These are phyloP conservation scores for Eupithecia subfuscata DNA, from an alignment of 2,888 invertebrate species.

Conservation along the genomic window DNA sequence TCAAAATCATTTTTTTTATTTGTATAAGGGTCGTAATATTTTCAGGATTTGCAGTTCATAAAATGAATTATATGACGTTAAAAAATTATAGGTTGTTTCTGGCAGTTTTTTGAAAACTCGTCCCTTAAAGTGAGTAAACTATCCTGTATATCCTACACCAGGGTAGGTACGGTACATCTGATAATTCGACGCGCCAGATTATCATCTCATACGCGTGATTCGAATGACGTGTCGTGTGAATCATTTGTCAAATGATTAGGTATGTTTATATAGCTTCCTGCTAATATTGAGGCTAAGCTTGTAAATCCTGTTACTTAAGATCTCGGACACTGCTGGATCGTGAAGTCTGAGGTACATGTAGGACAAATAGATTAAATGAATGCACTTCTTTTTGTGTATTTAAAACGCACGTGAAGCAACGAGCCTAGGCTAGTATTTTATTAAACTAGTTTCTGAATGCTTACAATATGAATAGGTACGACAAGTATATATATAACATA, in stretches of 20 bases:
- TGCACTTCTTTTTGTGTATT: background rate
- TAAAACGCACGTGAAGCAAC: background rate
- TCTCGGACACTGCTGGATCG: background rate
- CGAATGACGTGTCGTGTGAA: conserved; percentile 31
- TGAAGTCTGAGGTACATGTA: background rate
- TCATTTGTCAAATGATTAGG: conserved; percentile 4
- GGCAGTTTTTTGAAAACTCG: background rate
- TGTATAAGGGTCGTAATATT: background rate
- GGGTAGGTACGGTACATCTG: conserved; percentile 31
- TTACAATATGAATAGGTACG: background rate
- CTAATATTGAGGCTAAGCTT: background rate
- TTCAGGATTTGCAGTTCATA: background rate
- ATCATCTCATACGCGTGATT: conserved; percentile 32
- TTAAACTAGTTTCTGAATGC: background rate
- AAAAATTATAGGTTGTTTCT: background rate
- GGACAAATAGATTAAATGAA: background rate
- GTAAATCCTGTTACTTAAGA: background rate
- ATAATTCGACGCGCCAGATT: conserved; percentile 47
- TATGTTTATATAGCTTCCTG: background rate
- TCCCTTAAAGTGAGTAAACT: background rate
- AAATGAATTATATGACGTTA: background rate
- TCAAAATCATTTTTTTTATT: background rate
- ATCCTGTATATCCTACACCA: conserved; percentile 1
- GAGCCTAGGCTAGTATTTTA: background rate
- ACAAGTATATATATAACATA: background rate